These are phyloP conservation scores for Oreohelix idahoensis DNA, from an alignment of 1,140 invertebrate species.

Conservation along the genomic window DNA sequence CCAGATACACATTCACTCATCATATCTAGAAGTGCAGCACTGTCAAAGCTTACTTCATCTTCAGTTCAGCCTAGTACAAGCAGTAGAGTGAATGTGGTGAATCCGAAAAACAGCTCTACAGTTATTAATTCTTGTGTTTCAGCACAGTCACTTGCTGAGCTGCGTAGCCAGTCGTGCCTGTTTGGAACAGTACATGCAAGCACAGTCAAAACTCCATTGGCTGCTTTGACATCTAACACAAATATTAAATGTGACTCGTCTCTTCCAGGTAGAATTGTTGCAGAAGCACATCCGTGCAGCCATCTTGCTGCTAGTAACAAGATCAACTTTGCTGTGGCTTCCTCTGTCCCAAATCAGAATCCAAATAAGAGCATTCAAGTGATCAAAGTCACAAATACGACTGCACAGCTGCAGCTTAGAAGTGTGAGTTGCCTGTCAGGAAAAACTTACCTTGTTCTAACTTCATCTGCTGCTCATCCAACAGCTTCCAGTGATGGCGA, in stretches of 20 bases:
- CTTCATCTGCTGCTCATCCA: not conserved
- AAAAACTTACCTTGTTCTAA: conserved; percentile 23
- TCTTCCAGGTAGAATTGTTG: conserved; percentile 3
- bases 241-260: not conserved
- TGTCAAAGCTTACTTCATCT: not conserved
- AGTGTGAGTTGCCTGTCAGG: conserved; percentile 9
- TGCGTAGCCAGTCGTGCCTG: not conserved
- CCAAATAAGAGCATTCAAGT: conserved; percentile 16
- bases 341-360: not conserved
- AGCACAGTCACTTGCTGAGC: not conserved
- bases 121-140: not conserved
- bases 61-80: not conserved
- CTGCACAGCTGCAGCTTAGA: not conserved
- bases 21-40: not conserved
- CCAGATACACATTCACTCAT: not conserved
- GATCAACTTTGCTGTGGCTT: not conserved
- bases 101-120: not conserved
- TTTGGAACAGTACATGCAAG: not conserved
- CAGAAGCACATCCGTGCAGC: not conserved
- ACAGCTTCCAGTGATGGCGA: not conserved
- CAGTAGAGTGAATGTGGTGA: not conserved
- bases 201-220: not conserved
- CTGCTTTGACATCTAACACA: not conserved
- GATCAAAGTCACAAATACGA: conserved; percentile 5
- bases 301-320: not conserved